Evolutionary conservation across 2,113 vertebrate species (phyloP), one percentile per base, ranked within the genome.

Genomic region (Pipa parva): DNA sequence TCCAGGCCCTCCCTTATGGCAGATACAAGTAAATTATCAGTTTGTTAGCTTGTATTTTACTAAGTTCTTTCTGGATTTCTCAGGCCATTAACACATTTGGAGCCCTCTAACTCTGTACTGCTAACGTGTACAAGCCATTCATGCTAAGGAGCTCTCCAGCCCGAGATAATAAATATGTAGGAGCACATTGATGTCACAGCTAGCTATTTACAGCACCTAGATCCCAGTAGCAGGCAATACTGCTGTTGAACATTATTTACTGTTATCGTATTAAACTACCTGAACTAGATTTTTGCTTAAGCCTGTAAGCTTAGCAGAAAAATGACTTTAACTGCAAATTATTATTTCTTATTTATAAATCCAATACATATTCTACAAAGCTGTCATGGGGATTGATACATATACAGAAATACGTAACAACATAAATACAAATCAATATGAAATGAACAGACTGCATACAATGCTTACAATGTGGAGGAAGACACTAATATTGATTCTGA

Each of bases 11-110:
- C 65, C 65, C 65, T 69, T 37, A 39, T 52, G 57, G 57, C 65
- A 60, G 65, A 60, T 69, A 69, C 65, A 69, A 69, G 65, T 69
- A 29, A 69, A 60, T 69, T 59, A 69, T 69, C 65, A 69, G 56
- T 69, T 59, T 52, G 58, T 69, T 42, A 69, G 46, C 57, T 60
- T 69, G 57, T 60, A 69, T 57, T 51, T 52, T 36, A 36, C 64
- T 29, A 50, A 68, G 55, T 69, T 69, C 65, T 69, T 69, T 60
- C 48, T 60, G 57, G 49, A 33, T 69, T 24, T 69, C 56, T 18
- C 55, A 51, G 55, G 8, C 54, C 64, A 59, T 67, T 59, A 60
- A 68, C 65, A 68, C 65, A 60, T 60, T 68, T 57, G 27, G 24
- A 59, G 64, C 29, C 24, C 21, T n/a, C 33, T 8, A 33, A 48